Percentiles rank a stretch among this genome's conserved stretches.
phyloP scores from a whole-genome alignment of 1,140 invertebrate species.

The Drosophila oshimai region DNA sequence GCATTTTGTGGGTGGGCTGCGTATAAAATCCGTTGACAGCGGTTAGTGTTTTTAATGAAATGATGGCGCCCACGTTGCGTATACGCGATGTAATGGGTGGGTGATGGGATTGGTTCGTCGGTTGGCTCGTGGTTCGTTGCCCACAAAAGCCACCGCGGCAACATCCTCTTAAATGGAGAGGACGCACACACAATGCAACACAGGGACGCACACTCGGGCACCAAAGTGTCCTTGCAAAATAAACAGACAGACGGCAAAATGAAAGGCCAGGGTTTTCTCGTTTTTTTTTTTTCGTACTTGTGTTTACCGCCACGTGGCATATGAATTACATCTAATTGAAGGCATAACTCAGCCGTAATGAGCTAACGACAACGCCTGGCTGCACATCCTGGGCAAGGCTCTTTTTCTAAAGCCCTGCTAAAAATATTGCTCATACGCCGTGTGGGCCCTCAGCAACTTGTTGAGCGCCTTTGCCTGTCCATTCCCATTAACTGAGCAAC shows the following conservation, averaged over 20 bases:
- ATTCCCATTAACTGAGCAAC: constrained; percentile 44
- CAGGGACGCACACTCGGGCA: constrained; percentile 2
- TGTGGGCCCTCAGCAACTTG: constrained; percentile 49
- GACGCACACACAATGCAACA: constrained; percentile 22
- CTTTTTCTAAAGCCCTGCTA: constrained; percentile 19
- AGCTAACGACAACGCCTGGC: constrained; percentile 33
- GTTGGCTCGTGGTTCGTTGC: constrained; percentile 27
- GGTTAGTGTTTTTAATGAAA: constrained; percentile 60
- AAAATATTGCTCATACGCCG: constrained; percentile 56
- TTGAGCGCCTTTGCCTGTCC: constrained; percentile 34
- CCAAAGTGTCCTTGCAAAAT: constrained; percentile 57
- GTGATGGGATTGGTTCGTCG: constrained; percentile 11
- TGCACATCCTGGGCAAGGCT: constrained; percentile 22
- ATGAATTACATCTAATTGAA: constrained; percentile 78
- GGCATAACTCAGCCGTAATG: constrained; percentile 74
- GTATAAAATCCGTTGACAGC: constrained; percentile 17
- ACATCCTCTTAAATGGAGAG: constrained; percentile 40
- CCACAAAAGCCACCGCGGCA: constrained; percentile 37
- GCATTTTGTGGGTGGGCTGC: constrained; percentile 97
- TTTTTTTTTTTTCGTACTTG: not conserved
- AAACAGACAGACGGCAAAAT: constrained; percentile 27
- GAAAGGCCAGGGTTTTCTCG: constrained; percentile 42
- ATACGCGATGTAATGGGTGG: constrained; percentile 24
- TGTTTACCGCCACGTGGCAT: constrained; percentile 37
- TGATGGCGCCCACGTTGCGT: constrained; percentile 56